Percentiles rank a stretch among this genome's conserved stretches.
phyloP scores from a whole-genome alignment of 2,797 vertebrate species.

The Gila robusta region DNA sequence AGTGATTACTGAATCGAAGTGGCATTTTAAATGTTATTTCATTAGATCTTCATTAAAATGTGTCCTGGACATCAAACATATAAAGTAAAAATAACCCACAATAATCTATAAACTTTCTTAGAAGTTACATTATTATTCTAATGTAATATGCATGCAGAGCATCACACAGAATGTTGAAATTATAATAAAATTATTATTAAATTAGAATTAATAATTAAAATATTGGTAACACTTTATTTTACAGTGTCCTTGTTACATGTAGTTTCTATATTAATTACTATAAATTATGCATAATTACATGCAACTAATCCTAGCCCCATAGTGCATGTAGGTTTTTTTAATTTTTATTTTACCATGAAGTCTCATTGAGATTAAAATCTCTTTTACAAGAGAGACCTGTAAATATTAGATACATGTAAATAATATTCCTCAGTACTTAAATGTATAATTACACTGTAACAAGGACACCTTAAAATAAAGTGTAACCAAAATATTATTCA shows the following conservation, averaged over 20 bases:
- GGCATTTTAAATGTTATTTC: neutral
- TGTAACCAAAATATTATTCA: neutral
- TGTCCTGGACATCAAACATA: no score
- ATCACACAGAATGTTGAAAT: neutral
- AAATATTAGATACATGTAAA: neutral
- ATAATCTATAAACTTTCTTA: slow-evolving; percentile 5
- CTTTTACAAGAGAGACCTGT: no score
- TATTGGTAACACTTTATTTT: no score
- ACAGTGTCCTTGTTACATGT: no score
- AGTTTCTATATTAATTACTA: no score
- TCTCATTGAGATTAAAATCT: no score
- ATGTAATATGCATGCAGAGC: neutral
- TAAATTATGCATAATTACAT: neutral
- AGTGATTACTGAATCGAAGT: neutral
- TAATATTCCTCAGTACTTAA: neutral
- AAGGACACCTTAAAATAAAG: neutral
- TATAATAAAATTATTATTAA: neutral
- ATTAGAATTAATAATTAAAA: no score
- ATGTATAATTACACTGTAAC: neutral
- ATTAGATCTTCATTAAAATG: neutral
- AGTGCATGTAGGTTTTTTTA: no score
- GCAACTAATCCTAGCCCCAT: neutral
- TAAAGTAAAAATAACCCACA: slow-evolving; percentile 47
- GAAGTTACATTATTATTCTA: neutral
- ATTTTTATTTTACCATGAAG: no score